Base-by-base conservation (phyloP, 2,888 invertebrate genomes). In the Sarcophaga variegata region DNA sequence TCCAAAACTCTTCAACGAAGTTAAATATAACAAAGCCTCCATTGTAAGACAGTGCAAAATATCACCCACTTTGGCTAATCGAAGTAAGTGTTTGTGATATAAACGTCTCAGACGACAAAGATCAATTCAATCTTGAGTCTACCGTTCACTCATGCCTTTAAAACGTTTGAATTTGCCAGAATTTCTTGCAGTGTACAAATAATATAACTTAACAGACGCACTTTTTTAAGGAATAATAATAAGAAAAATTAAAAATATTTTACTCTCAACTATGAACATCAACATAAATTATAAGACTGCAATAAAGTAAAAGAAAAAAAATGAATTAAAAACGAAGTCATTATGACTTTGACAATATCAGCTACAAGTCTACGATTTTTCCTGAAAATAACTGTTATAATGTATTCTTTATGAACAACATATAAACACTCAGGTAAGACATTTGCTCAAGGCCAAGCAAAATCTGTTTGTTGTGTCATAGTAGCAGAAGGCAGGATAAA, bases 371-470 rank as follows among this genome's bases (percentile, higher is more conserved):
- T 37, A 37, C 10, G 37, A 37, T 37, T 37, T 37, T 37, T 37
- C 8, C 37, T 37, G 8, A 37, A 37, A 37, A 37, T 37, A 37
- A 37, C 37, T 2, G 2, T 37, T 37, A 37, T 37, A 37, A 37
- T 10, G 37, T 37, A 37, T 37, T 37, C 2, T 37, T 37, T 10
- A 37, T 10, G 10, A 37, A 37, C 8, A 2, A 10, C 37, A 37
- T 10, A 37, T 3, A 2, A 0, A 37, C 37, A 37, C 10, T 2
- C 37, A 76, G 47, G 20, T 64, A 82, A 74, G 71, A 69, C 47
- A 70, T 71, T 66, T 60, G 62, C 64, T 47, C 84, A 84, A 84
- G 84, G 84, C 69, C 84, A 71, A 77, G 49, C 54, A 76, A 80
- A 37, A 59, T 75, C 70, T 66, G 64, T 45, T 54, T 80, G 69